Base-by-base conservation (phyloP, 2,888 invertebrate genomes). In the Cyclophora punctaria region DNA sequence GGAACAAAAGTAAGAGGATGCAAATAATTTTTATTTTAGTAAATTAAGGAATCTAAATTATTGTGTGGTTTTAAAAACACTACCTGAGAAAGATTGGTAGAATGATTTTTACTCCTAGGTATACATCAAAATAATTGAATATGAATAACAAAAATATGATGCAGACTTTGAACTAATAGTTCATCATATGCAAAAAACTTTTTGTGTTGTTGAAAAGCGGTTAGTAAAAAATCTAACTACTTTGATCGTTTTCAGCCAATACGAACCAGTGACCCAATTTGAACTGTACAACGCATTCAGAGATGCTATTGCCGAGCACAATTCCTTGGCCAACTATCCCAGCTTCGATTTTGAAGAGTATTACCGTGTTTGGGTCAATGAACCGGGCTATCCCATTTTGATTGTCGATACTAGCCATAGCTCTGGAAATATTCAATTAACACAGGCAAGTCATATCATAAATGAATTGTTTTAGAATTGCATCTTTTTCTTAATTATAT, bases 351-450 rank as follows among this genome's bases (percentile, higher is more conserved):
- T 89, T 50, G 60, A 71, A 41, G 78, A 83, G 3, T 90, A 91
- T 48, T 92, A 92, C 68, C 80, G 83, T 7, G 78, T 89, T 3
- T 94, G 93, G 93, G 90, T 92, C 0, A 87, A 90, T 45, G 88
- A 91, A 56, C 79, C 90, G 37, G 92, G 92, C 0, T 92, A 89
- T 59, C 93, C 93, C 0, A 71, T 92, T 5, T 60, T 93, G 2
- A 83, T 70, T 3, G 90, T 92, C 0, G 66, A 73, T 0, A 73
- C 90, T 20, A 59, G 90, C 58, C 82, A 89, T 52, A 52, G 60
- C 0, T 77, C 72, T 3, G 79, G 80, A 44, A 63, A 54, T 37
- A 80, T 87, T 1, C 48, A 49, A 0, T 50, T 91, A 2, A 71
- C 53, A 1, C 91, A 91, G 74, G 82, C 82, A 71, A 68, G 63